Evolutionary conservation across 30 jellyfish, hydroid and myxozoan species (phyloP).

Genomic region (Morbakka virulenta): DNA sequence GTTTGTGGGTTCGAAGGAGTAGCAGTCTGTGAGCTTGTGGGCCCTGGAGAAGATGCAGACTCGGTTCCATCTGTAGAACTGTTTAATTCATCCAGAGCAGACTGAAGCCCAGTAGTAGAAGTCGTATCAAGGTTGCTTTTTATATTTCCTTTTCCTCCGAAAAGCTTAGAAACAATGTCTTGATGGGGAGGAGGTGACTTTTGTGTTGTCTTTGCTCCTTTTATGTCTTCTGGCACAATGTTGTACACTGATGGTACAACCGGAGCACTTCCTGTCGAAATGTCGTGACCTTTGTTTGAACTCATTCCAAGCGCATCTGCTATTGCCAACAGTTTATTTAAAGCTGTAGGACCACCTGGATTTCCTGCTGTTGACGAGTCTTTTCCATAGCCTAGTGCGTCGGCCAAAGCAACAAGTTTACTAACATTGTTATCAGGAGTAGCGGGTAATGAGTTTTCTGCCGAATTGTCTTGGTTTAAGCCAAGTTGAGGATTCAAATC

Average conservation of each 20-base stretch:
- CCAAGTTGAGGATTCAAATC: no score
- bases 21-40: neutral
- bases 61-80: neutral
- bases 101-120: neutral
- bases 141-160: no score
- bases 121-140: no score
- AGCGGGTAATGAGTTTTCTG: no score
- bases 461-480: no score
- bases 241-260: no score
- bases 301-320: constrained; percentile 80
- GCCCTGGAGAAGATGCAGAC: neutral
- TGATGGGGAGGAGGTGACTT: no score
- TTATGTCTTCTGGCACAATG: no score
- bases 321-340: constrained; percentile 62
- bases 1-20: neutral
- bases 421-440: neutral
- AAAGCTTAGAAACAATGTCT: no score
- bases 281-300: no score
- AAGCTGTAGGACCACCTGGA: constrained; percentile 56
- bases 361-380: neutral
- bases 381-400: neutral
- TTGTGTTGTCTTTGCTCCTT: no score
- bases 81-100: neutral
- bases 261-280: no score
- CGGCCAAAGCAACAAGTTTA: constrained; percentile 5